Percentiles rank a stretch among this genome's conserved stretches.
These are phyloP conservation scores for Stenoptilia bipunctidactyla DNA, from an alignment of 2,888 invertebrate species.

Conservation along the genomic window DNA sequence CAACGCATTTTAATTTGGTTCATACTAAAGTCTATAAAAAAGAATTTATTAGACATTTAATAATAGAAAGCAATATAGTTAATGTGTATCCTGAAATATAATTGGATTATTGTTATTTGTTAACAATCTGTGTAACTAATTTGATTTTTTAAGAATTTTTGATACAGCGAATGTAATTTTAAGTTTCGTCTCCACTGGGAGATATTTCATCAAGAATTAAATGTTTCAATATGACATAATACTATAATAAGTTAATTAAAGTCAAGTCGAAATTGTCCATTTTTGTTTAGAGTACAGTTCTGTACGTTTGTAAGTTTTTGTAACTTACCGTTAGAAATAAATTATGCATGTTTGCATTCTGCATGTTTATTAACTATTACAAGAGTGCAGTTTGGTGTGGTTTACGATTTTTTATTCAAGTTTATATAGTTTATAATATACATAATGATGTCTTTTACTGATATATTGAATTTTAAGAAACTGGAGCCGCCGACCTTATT, in stretches of 20 bases:
- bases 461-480: neutral
- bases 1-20: no score
- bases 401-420: constrained; percentile 18
- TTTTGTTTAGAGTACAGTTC: constrained; percentile 35
- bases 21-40: no score
- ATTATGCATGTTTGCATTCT: constrained; percentile 37
- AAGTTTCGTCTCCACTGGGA: constrained; percentile 20
- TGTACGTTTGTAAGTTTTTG: constrained; percentile 34
- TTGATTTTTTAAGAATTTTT: constrained; percentile 11
- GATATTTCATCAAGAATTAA: neutral
- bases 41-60: no score
- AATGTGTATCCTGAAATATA: no score
- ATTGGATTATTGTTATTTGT: neutral
- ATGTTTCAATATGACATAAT: constrained; percentile 42
- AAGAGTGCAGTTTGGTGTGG: constrained; percentile 47
- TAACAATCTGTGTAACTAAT: constrained; percentile 6
- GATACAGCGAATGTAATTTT: constrained; percentile 21
- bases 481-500: neutral
- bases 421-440: constrained; percentile 1
- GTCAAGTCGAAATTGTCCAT: constrained; percentile 31
- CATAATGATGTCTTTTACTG: neutral
- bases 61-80: no score
- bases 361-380: constrained; percentile 43
- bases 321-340: constrained; percentile 9
- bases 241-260: constrained; percentile 37